A percentile compares a stretch with the other conserved stretches of the same genome.
Evolutionary conservation across 2,797 vertebrate species (phyloP).

Genomic region (Paramormyrops hopkinsi): DNA sequence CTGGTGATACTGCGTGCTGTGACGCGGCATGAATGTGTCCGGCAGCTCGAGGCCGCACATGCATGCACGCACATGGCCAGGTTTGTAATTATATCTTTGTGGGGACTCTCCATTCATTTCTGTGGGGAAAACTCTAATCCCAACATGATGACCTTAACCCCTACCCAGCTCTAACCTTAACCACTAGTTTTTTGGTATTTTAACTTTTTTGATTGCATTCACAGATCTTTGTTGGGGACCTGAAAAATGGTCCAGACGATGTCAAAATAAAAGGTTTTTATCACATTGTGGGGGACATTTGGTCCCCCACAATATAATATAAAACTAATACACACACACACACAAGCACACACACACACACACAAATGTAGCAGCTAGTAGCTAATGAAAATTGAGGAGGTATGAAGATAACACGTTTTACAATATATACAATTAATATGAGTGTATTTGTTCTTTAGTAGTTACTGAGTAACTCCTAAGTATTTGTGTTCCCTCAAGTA

Average conservation of each 20-base stretch:
- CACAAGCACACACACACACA: neutral
- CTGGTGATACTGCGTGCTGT: neutral
- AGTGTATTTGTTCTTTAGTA: neutral
- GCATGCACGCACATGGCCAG: neutral
- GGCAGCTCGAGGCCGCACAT: neutral
- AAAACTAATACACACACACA: neutral
- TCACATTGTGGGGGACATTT: neutral
- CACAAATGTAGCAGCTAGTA: neutral
- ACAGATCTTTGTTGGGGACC: neutral
- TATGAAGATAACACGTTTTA: constrained; percentile 7
- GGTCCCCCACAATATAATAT: neutral
- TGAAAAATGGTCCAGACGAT: neutral
- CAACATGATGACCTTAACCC: neutral
- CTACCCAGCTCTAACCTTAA: neutral
- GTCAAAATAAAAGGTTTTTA: neutral
- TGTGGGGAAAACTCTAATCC: neutral
- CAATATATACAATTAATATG: neutral
- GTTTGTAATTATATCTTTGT: neutral
- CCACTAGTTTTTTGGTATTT: neutral
- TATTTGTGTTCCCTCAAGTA: neutral
- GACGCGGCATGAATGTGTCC: neutral
- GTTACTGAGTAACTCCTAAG: neutral
- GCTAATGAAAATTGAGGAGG: constrained; percentile 33
- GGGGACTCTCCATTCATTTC: neutral
- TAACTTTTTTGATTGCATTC: neutral